These are phyloP conservation scores for Cyanistes caeruleus DNA, from an alignment of 2,113 vertebrate species.

Conservation along the genomic window DNA sequence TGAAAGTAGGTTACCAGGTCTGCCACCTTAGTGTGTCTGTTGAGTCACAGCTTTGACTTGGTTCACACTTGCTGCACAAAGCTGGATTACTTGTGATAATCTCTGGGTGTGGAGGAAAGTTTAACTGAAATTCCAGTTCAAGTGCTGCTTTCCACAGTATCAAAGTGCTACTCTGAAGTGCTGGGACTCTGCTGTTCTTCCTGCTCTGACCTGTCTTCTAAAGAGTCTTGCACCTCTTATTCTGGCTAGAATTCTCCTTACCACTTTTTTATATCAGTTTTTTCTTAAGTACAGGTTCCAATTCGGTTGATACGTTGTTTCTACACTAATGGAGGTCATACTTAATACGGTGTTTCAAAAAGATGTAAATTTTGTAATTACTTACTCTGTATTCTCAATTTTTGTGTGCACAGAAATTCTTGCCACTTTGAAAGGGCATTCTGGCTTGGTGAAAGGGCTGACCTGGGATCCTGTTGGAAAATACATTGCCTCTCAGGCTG, in stretches of 20 bases:
- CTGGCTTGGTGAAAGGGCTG: conserved; percentile 94
- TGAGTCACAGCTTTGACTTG: not conserved
- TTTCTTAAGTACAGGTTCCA: not conserved
- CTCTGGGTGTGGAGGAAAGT: not conserved
- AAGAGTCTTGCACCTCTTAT: not conserved
- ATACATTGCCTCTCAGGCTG: conserved; percentile 97
- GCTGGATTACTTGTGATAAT: not conserved
- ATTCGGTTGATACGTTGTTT: not conserved
- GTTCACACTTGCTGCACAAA: not conserved
- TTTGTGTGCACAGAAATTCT: conserved; percentile 84
- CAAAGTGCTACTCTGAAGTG: not conserved
- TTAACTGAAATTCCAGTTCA: not conserved
- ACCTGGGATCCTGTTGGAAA: conserved; percentile 99
- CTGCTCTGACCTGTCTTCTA: not conserved
- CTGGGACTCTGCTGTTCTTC: not conserved
- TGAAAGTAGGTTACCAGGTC: not conserved
- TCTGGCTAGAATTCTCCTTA: not conserved
- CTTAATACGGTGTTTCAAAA: not conserved
- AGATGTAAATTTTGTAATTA: not conserved
- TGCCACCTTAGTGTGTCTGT: not conserved
- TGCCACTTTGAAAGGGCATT: conserved; percentile 90
- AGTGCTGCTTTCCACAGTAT: not conserved
- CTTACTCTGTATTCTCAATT: not conserved
- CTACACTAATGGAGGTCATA: not conserved
- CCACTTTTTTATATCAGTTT: not conserved